A percentile compares a stretch with the other conserved stretches of the same genome.
Evolutionary conservation across 2,113 vertebrate species (phyloP).

Genomic region (Tragelaphus imberbis): DNA sequence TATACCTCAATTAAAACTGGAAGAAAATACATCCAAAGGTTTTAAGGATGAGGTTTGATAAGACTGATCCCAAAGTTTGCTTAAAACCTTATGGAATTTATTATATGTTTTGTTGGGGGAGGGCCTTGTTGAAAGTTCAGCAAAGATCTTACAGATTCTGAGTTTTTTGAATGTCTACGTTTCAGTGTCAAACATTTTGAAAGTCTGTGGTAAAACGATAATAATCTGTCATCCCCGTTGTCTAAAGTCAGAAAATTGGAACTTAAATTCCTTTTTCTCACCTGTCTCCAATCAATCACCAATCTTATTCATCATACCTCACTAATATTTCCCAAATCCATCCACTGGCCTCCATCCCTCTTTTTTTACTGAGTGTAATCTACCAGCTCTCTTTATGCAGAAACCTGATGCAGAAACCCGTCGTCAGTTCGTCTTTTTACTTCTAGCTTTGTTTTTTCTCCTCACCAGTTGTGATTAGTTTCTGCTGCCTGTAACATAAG

Average conservation of each 20-base stretch:
- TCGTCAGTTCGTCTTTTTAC: background rate
- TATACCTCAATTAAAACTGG: background rate
- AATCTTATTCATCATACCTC: background rate
- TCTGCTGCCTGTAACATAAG: background rate
- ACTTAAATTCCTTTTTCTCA: background rate
- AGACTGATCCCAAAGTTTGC: background rate
- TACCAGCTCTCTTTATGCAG: background rate
- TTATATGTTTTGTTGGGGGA: background rate
- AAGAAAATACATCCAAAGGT: background rate
- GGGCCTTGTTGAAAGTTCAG: background rate
- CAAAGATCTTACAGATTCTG: background rate
- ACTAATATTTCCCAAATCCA: background rate
- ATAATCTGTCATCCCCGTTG: background rate
- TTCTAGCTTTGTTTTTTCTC: background rate
- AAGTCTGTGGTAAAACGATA: background rate
- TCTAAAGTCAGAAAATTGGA: background rate
- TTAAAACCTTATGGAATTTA: background rate
- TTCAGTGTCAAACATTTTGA: background rate
- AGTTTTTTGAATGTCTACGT: background rate
- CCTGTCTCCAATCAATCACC: background rate
- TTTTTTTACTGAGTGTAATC: background rate
- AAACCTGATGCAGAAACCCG: background rate
- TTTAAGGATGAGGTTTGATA: background rate
- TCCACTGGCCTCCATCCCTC: background rate
- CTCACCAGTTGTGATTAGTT: background rate